Evolutionary conservation across 2,888 invertebrate genomes (phyloP), one percentile per base, ranked within the genome.

Genomic region (Drosophila neonasuta): DNA sequence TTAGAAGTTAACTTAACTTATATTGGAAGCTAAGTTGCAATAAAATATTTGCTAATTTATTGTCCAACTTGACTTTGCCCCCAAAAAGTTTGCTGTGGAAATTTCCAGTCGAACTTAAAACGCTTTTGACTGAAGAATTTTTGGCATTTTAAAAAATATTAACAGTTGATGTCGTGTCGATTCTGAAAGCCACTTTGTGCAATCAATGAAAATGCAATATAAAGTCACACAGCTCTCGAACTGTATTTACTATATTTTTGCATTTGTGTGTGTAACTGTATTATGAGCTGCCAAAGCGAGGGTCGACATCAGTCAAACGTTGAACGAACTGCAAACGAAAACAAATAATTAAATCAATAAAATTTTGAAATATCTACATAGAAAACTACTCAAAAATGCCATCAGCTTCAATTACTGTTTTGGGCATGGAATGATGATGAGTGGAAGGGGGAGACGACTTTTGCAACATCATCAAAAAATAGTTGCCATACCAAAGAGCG

Each of bases 391-490:
- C 65, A 71, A 70, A 71, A 83, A 83, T 81, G 83, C 76, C 86
- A 81, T 86, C 81, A 81, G 81, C 81, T 76, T 83, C 84, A 83
- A 86, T 81, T 80, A 86, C 71, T 34, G 59, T 39, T 50, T 24
- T 24, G 6, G 46, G 71, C 13, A 20, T 34, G 48, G 44, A 10
- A 30, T 34, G 34, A 34, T 36, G 36, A 36, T 36, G 24, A 6
- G 15, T 39, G 48, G 13, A 36, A 11, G 2, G 54, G 54, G 54
- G 6, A 30, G 50, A 46, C 50, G 84, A 81, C 79, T 86, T 80
- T 80, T 80, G 78, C 81, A 80, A 80, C 81, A 86, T 86, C 81
- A 81, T 86, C 81, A 86, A 80, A 76, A 81, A 83, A 80, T 80
- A 80, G 24, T 69, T 73, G 64, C 62, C 73, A 77, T 83, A 73